These are phyloP conservation scores for Aplodontia rufa DNA, from an alignment of 2,113 vertebrate genomes.

Conservation along the genomic window DNA sequence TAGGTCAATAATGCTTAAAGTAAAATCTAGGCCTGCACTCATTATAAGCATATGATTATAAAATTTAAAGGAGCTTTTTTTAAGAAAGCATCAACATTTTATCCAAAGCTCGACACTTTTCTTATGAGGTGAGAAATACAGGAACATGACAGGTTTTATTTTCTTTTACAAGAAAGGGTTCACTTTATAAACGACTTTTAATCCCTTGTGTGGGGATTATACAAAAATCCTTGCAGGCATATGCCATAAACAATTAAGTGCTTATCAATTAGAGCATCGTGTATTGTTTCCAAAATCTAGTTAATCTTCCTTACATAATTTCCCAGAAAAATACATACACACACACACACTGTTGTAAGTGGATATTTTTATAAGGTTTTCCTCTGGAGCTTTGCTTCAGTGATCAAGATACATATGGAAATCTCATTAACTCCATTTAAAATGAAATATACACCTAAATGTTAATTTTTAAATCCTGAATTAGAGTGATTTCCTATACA, in stretches of 20 bases:
- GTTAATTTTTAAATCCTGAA: slow-evolving; percentile 42
- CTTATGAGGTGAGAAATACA: slow-evolving; percentile 48
- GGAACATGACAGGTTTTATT: slow-evolving; percentile 55
- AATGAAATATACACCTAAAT: slow-evolving; percentile 21
- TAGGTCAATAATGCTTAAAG: slow-evolving; percentile 46
- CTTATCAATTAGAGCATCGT: slow-evolving; percentile 46
- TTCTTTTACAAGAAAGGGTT: slow-evolving; percentile 61
- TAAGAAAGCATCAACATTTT: slow-evolving; percentile 7
- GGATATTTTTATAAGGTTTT: slow-evolving; percentile 55
- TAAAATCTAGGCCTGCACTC: slow-evolving; percentile 55
- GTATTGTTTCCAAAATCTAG: slow-evolving; percentile 57
- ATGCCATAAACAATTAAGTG: slow-evolving; percentile 45
- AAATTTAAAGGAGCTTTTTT: slow-evolving; percentile 45
- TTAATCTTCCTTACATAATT: slow-evolving; percentile 54
- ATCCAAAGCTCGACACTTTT: slow-evolving; percentile 20
- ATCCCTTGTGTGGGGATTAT: slow-evolving; percentile 40
- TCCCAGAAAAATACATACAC: not conserved
- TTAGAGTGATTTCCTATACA: slow-evolving; percentile 9
- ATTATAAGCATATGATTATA: slow-evolving; percentile 42
- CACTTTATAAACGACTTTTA: slow-evolving; percentile 67
- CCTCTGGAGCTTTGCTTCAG: slow-evolving; percentile 38
- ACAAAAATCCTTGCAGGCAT: slow-evolving; percentile 41
- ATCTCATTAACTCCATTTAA: slow-evolving; percentile 35
- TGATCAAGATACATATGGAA: not conserved
- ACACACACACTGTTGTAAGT: not conserved